Conservation (phyloP, 2,797 vertebrate species). For the Aldrovandia affinis region DNA sequence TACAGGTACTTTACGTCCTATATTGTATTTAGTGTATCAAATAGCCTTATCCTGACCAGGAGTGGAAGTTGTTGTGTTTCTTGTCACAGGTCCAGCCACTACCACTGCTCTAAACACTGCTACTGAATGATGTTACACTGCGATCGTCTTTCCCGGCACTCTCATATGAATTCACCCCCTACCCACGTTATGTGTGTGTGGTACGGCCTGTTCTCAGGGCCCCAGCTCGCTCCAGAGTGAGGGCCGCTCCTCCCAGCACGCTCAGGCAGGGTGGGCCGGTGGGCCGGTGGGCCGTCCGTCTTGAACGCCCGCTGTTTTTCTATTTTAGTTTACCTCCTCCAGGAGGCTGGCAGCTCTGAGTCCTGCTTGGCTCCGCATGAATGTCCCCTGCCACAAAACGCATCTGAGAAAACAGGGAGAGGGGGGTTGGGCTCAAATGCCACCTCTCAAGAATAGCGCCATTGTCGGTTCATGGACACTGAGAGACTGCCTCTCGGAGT, state of each 20-base stretch:
- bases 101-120: neutral
- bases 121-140: no score
- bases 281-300: neutral
- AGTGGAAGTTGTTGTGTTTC: neutral
- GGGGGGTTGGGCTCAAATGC: no score
- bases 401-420: neutral
- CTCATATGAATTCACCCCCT: neutral
- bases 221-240: neutral
- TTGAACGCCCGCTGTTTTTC: neutral
- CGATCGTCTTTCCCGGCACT: neutral
- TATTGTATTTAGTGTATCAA: neutral
- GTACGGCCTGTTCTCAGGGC: neutral
- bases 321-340: neutral
- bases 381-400: neutral
- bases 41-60: neutral
- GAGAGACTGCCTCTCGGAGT: neutral
- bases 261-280: neutral
- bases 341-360: neutral
- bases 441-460: slow-evolving; percentile 11
- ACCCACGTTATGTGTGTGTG: neutral
- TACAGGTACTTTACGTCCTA: neutral
- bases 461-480: neutral
- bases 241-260: neutral
- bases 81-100: neutral
- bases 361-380: neutral